phyloP scores from a whole-genome alignment of 2,113 vertebrate species.

The Megaptera novaeangliae region DNA sequence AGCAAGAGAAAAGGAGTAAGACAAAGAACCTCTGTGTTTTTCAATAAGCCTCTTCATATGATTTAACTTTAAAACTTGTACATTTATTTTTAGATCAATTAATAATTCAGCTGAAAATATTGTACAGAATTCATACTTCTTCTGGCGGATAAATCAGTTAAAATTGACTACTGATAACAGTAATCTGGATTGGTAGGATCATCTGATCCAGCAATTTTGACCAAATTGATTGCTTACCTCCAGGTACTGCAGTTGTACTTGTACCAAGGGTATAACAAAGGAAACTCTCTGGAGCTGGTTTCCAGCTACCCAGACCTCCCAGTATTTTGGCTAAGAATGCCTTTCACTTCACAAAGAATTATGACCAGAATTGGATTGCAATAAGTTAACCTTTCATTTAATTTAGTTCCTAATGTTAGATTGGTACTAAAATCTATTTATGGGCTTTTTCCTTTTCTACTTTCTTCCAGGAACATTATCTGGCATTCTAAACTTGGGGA shows the following conservation, averaged over 20 bases:
- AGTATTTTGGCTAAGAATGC: conserved; percentile 50
- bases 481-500: conserved; percentile 59
- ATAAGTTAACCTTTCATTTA: conserved; percentile 58
- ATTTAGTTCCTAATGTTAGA: conserved; percentile 59
- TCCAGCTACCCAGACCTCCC: conserved; percentile 52
- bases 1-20: not conserved
- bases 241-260: not conserved
- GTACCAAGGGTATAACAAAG: not conserved
- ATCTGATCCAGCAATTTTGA: not conserved
- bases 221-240: not conserved
- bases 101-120: not conserved
- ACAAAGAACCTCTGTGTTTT: not conserved
- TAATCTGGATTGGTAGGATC: not conserved
- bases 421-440: conserved; percentile 67
- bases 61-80: not conserved
- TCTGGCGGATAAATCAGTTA: not conserved
- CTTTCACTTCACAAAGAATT: conserved; percentile 62
- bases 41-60: not conserved
- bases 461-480: conserved; percentile 71
- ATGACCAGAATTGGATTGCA: conserved; percentile 42
- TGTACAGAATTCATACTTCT: not conserved
- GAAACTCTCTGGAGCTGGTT: conserved; percentile 21
- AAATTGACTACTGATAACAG: not conserved
- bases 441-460: conserved; percentile 28
- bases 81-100: conserved; percentile 17